Base-by-base conservation (phyloP, 2,113 vertebrate genomes). In the Fregata magnificens region DNA sequence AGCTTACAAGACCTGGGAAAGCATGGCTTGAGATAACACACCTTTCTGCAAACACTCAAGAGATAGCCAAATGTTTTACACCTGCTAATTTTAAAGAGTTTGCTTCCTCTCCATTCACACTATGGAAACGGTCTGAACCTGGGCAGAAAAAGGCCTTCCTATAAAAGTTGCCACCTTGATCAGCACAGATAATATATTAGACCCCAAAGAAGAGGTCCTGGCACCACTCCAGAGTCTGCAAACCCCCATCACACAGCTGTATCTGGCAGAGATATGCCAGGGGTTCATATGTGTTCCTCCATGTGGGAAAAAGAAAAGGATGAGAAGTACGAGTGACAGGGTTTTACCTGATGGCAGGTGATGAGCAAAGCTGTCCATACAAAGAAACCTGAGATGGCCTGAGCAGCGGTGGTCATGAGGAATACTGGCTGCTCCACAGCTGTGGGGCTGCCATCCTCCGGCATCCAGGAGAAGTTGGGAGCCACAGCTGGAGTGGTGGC, bases 311-410 rank as follows among this genome's bases (percentile, higher is more conserved):
- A 63, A 53, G 12, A 28, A 62, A 70, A 94, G 16, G 28, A 71
- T 28, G 19, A 90, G 58, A 80, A 82, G 38, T 32, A 47, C 0
- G 1, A 92, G 58, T 28, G 53, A 53, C 36, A 22, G 71, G n/a
- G n/a, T 74, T 85, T 97, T 97, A 99, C 99, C 99, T 99, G 99
- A 95, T 99, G 99, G 96, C 99, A 99, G 86, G 99, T 99, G 97
- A 99, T 98, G 49, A 99, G 99, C 91, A 99, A 98, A 69, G 99
- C 99, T 4, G 99, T 99, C 99, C 99, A 99, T 34, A 99, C 99
- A 81, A 99, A 99, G 97, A 99, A 98, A 29, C 99, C 99, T 7
- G 99, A 99, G 97, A 99, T 98, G 55, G 98, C 99, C 95, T 99
- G 99, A 59, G 99, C 99, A 8, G 99, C 99, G 0, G 99, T 98